Percentiles rank a stretch among this genome's conserved stretches.
Evolutionary conservation across 2,113 vertebrate species (phyloP).

Genomic region (Lampris incognitus): DNA sequence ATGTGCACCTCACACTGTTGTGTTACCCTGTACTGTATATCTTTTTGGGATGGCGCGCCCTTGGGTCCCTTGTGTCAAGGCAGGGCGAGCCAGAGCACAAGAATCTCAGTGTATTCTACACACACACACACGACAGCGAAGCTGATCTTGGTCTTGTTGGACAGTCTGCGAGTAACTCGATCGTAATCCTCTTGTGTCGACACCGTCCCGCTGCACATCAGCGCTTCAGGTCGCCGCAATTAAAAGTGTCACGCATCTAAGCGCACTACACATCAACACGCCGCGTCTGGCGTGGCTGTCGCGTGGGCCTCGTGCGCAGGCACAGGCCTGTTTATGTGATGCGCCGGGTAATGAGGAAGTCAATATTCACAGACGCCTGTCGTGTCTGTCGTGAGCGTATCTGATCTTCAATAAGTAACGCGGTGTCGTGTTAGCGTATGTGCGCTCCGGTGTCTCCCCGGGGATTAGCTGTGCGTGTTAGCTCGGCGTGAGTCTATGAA

Average conservation of each 20-base stretch:
- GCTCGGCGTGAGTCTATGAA: slow-evolving; percentile 38
- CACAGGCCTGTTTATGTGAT: slow-evolving; percentile 11
- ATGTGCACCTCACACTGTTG: no score
- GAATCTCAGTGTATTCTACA: no score
- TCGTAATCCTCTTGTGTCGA: not conserved
- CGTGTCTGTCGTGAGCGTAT: not conserved
- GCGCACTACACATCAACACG: not conserved
- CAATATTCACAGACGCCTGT: slow-evolving; percentile 9
- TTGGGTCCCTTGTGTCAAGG: no score
- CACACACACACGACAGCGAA: no score
- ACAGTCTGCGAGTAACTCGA: no score
- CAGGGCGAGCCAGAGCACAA: no score
- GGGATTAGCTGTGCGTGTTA: slow-evolving; percentile 36
- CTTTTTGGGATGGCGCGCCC: no score
- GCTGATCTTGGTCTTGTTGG: no score
- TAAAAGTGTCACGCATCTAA: not conserved
- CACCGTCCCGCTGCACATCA: not conserved
- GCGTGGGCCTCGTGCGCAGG: not conserved
- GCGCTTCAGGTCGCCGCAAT: not conserved
- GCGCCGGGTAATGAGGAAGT: not conserved
- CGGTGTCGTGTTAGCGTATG: not conserved
- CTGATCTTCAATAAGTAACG: slow-evolving; percentile 16
- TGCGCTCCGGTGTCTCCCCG: slow-evolving; percentile 32
- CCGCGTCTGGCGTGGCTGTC: not conserved
- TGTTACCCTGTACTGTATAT: no score